phyloP scores from a whole-genome alignment of 2,113 vertebrate species.

The Tor tambroides region DNA sequence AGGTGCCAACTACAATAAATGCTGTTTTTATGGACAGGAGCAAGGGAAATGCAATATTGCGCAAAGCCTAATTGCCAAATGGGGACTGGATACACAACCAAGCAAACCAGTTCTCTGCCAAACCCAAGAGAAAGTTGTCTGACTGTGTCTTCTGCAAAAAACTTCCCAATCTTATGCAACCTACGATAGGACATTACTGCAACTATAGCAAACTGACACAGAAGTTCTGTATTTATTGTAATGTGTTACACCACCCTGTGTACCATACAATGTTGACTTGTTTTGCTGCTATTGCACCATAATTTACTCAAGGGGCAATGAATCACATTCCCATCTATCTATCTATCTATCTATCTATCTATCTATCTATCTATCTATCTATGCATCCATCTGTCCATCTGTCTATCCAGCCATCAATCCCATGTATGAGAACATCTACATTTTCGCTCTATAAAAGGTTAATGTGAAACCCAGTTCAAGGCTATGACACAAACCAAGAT shows the following conservation, averaged over 20 bases:
- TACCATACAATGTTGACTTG: neutral
- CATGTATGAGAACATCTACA: neutral
- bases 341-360: neutral
- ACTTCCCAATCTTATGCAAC: conserved; percentile 30
- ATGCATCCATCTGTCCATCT: neutral
- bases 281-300: neutral
- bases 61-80: neutral
- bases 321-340: neutral
- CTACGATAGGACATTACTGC: neutral
- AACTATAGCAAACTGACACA: neutral
- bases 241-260: neutral
- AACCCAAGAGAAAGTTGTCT: conserved; percentile 42
- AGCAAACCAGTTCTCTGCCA: neutral
- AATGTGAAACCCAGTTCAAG: neutral
- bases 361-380: neutral
- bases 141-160: conserved; percentile 46
- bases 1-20: neutral
- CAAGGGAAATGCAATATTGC: neutral
- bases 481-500: neutral
- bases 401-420: neutral
- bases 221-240: neutral
- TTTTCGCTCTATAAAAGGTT: neutral
- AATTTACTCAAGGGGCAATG: neutral
- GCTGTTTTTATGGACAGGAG: neutral
- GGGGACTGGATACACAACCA: neutral